Percentiles rank a stretch among this genome's conserved stretches.
Evolutionary conservation across 2,888 invertebrate genomes (phyloP).

Genomic region (Pardosa pseudoannulata): DNA sequence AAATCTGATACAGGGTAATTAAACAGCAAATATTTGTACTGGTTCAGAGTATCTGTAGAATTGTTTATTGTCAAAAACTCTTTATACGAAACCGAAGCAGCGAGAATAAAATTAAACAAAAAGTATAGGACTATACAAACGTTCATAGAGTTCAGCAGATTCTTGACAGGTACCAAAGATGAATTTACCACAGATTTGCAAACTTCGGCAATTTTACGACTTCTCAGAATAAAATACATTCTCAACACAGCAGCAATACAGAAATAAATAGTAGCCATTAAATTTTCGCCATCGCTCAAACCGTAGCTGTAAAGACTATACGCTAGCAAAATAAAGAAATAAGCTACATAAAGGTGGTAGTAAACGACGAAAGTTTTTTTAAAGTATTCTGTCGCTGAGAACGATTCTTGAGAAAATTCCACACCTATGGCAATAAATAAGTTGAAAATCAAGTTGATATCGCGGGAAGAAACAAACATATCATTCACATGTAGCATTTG

Average conservation of each 20-base stretch:
- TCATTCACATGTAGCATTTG: too few species aligned
- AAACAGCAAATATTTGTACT: neutral
- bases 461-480: too few species aligned
- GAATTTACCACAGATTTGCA: neutral
- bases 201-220: neutral
- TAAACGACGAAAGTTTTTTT: neutral
- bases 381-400: neutral
- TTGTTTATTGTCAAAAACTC: neutral
- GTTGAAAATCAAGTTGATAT: neutral
- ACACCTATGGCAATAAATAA: neutral
- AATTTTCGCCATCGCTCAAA: neutral
- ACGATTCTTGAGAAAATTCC: neutral
- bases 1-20: neutral
- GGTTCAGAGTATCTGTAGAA: neutral
- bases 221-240: neutral
- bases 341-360: neutral
- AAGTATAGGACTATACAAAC: neutral
- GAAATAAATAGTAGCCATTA: neutral
- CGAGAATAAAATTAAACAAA: neutral
- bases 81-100: neutral
- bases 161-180: neutral
- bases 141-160: neutral
- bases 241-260: neutral
- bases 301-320: neutral
- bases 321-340: neutral